phyloP scores from a whole-genome alignment of 2,888 invertebrate genomes.

The Pilophorus perplexus region DNA sequence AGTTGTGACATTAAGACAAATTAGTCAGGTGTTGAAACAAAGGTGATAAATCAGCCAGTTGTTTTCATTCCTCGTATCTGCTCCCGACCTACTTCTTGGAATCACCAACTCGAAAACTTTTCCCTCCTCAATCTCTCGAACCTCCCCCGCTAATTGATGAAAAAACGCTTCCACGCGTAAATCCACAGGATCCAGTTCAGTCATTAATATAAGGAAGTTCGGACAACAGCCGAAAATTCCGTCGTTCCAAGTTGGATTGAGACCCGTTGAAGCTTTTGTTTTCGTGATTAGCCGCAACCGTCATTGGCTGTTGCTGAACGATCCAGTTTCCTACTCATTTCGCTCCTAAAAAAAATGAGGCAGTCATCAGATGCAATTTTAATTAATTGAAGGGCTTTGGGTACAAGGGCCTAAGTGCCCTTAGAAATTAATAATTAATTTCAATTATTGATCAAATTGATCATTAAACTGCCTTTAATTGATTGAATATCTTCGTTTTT shows the following conservation, averaged over 20 bases:
- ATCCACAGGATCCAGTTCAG: constrained; percentile 17
- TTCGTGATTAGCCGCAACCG: too few species aligned
- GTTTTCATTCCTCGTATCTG: constrained; percentile 32
- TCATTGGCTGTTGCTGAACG: background rate
- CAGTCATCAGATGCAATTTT: too few species aligned
- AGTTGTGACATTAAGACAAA: constrained; percentile 13
- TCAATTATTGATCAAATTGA: too few species aligned
- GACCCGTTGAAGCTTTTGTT: too few species aligned
- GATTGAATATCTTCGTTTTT: too few species aligned
- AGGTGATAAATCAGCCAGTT: constrained; percentile 27
- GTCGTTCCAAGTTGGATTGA: constrained; percentile 9
- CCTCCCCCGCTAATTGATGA: constrained; percentile 26
- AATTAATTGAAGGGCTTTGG: too few species aligned
- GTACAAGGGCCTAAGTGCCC: too few species aligned
- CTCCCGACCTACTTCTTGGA: constrained; percentile 24
- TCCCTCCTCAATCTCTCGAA: background rate
- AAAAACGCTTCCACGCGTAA: constrained; percentile 31
- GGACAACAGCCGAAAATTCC: constrained; percentile 12
- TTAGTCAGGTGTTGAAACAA: constrained; percentile 23
- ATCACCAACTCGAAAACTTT: background rate
- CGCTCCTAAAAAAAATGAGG: too few species aligned
- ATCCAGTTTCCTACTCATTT: too few species aligned
- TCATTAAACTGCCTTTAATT: too few species aligned
- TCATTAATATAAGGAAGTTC: constrained; percentile 32
- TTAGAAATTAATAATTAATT: too few species aligned